Evolutionary conservation across 2,888 invertebrate genomes (phyloP).

Genomic region (Lithophane semibrunnea): DNA sequence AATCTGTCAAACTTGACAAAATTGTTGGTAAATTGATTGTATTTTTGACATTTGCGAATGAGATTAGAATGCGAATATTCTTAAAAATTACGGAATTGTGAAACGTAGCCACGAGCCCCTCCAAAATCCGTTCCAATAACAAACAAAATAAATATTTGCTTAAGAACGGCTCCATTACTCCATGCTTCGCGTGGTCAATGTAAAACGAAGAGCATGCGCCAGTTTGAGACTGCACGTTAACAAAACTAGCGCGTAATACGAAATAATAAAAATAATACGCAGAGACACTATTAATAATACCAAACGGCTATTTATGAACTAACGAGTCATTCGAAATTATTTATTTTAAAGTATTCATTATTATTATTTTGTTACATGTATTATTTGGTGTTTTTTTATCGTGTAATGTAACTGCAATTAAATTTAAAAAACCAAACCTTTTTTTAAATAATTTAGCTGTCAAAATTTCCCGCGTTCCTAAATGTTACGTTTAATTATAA

Average conservation of each 20-base stretch:
- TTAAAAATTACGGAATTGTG: no score
- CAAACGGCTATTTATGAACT: conserved; percentile 25
- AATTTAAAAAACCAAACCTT: neutral
- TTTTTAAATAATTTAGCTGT: neutral
- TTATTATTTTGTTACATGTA: neutral
- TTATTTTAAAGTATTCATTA: conserved; percentile 2
- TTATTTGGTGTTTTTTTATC: neutral
- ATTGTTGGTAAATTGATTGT: no score
- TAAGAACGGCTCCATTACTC: conserved; percentile 62
- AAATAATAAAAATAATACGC: conserved; percentile 60
- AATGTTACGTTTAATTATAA: conserved; percentile 11
- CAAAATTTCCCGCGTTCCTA: conserved; percentile 38
- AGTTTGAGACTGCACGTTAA: conserved; percentile 81
- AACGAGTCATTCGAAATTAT: neutral
- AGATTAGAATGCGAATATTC: no score
- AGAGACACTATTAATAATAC: conserved; percentile 31
- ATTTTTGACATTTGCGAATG: no score
- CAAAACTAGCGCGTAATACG: conserved; percentile 74
- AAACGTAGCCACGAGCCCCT: neutral
- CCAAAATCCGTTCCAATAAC: neutral
- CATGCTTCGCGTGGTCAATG: conserved; percentile 66
- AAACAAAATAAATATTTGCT: neutral
- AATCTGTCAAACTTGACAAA: no score
- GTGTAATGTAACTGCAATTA: no score
- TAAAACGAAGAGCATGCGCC: conserved; percentile 79